Evolutionary conservation across 2,888 invertebrate species (phyloP).

Genomic region (Erannis defoliaria): DNA sequence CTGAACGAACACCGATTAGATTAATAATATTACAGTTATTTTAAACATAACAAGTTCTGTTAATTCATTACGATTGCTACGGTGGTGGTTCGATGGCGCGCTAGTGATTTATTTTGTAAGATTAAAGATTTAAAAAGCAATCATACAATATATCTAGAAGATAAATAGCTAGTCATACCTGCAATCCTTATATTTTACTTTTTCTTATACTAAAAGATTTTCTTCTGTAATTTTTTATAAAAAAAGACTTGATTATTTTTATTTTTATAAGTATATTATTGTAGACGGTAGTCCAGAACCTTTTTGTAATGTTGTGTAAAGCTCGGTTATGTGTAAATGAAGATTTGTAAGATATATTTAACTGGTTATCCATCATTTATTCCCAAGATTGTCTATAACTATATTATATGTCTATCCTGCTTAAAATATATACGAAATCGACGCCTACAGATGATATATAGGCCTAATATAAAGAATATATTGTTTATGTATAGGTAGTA

Average conservation of each 20-base stretch:
- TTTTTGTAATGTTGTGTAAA: not conserved
- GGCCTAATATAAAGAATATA: not conserved
- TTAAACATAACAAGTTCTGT: not conserved
- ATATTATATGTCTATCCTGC: not conserved
- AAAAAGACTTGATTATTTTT: conserved; percentile 1
- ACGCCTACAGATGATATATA: not conserved
- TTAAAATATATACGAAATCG: not conserved
- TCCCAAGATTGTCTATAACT: not conserved
- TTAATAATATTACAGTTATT: not conserved
- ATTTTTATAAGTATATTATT: not conserved
- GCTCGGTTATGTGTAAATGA: not conserved
- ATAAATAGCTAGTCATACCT: conserved; percentile 12
- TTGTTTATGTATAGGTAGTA: not conserved
- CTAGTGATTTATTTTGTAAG: conserved; percentile 6
- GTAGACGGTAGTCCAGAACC: not conserved
- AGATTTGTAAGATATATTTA: not conserved
- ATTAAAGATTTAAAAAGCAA: not conserved
- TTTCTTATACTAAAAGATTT: not conserved
- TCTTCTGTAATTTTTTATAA: not conserved
- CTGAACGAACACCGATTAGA: conserved; percentile 19
- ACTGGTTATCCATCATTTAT: not conserved
- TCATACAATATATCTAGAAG: not conserved
- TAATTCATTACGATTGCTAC: not conserved
- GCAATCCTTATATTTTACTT: conserved; percentile 4
- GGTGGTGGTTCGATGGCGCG: not conserved